phyloP scores from a whole-genome alignment of 2,113 vertebrate species.

The Pelmatolapia mariae region DNA sequence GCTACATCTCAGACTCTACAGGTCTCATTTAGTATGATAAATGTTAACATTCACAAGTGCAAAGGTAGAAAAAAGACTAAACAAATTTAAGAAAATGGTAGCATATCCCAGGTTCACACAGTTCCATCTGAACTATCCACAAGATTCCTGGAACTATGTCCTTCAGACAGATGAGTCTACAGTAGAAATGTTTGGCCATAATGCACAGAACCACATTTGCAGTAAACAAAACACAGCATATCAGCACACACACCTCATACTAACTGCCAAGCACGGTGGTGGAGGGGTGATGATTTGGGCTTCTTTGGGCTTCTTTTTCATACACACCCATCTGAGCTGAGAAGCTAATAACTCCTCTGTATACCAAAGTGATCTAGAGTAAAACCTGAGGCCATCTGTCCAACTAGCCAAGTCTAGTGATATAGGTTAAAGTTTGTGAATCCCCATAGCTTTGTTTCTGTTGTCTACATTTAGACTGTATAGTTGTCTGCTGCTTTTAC shows the following conservation, averaged over 20 bases:
- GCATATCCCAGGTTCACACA: background rate
- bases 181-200: background rate
- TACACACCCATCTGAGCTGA: background rate
- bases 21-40: background rate
- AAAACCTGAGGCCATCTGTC: background rate
- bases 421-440: background rate
- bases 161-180: background rate
- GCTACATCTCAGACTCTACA: background rate
- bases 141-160: background rate
- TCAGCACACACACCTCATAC: background rate
- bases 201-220: background rate
- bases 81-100: background rate
- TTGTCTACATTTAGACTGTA: background rate
- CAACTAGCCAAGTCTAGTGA: background rate
- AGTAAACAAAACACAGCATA: background rate
- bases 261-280: background rate
- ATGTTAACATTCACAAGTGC: background rate
- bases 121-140: background rate
- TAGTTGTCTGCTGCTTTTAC: background rate
- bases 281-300: background rate
- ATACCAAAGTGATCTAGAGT: background rate
- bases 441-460: background rate
- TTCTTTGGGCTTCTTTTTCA: background rate
- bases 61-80: background rate
- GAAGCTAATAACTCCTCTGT: background rate